Conservation (phyloP, 23 tunicate species). For the Phallusia fumigata region DNA sequence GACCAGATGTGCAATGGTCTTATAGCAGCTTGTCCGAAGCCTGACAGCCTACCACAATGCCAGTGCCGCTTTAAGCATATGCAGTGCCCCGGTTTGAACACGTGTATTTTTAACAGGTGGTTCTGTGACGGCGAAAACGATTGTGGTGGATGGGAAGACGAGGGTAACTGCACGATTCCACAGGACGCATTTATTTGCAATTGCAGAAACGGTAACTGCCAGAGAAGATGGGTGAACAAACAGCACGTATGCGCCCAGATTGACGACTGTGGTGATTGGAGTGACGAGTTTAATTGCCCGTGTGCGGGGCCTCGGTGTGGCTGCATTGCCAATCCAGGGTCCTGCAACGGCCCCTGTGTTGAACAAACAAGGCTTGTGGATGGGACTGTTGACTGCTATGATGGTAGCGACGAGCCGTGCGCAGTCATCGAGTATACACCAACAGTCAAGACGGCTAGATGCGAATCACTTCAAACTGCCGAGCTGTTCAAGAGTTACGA, state of each 20-base stretch:
- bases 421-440: not conserved
- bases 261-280: conserved; percentile 19
- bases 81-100: not conserved
- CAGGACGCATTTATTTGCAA: not conserved
- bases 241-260: not conserved
- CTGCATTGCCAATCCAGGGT: not conserved
- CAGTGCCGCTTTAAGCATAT: not conserved
- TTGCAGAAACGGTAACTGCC: not conserved
- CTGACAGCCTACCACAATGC: not conserved
- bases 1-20: not conserved
- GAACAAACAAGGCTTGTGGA: not conserved
- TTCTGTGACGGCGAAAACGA: conserved; percentile 5
- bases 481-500: not conserved
- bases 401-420: conserved; percentile 15
- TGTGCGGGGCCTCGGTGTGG: not conserved
- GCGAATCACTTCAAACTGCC: not conserved
- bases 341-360: conserved; percentile 8
- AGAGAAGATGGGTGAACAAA: not conserved
- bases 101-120: not conserved
- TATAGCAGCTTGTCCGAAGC: not conserved
- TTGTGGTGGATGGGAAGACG: conserved; percentile 8
- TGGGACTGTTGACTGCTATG: not conserved
- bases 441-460: not conserved
- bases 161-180: not conserved
- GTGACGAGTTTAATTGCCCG: conserved; percentile 11